Evolutionary conservation across 64 coral and sea anemone species (phyloP), one percentile per base, ranked within the genome.

Genomic region (Trachythela sp.): DNA sequence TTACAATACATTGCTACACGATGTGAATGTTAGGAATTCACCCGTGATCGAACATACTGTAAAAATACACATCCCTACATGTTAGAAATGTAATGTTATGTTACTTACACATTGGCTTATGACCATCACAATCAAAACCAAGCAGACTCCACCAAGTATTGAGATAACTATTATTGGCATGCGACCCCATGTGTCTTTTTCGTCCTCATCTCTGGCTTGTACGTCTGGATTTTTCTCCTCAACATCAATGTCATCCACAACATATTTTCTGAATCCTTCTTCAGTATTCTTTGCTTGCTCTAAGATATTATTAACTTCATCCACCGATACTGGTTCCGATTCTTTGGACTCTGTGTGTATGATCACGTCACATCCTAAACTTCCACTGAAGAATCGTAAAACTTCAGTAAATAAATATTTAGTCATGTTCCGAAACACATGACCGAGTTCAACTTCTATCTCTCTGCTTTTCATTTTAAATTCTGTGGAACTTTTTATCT

Each of bases 101-200:
- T n/a, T 37, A 80, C 75, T 80, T 80, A 80, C 75, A 35, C 75
- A 80, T 80, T 36, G 75, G 0, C 33, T 35, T 30, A 80, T 36
- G 37, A 80, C 2, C 2, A 80, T 39, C 33, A 80, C 75, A 37
- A 80, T 4, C 33, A 80, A 30, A 36, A 13, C 33, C 1, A 80
- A 36, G 75, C 75, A 80, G 33, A 80, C 1, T 80, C 75, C 75
- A 6, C 75, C 75, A 38, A 80, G 75, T 13, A 80, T 39, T 35
- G 75, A 80, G 10, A 80, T 22, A 2, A 80, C 75, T 29, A 80
- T 39, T 15, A 80, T 35, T 4, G 75, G 75, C 30, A 20, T 29
- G 6, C 15, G 26, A 36, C 75, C 37, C 75, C 75, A 80, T 80
- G 75, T 80, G 10, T 80, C 75, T 80, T 80, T 68, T 31, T 80